Evolutionary conservation across 2,797 vertebrate genomes (phyloP).

Genomic region (Mormyrus proboscirostris): DNA sequence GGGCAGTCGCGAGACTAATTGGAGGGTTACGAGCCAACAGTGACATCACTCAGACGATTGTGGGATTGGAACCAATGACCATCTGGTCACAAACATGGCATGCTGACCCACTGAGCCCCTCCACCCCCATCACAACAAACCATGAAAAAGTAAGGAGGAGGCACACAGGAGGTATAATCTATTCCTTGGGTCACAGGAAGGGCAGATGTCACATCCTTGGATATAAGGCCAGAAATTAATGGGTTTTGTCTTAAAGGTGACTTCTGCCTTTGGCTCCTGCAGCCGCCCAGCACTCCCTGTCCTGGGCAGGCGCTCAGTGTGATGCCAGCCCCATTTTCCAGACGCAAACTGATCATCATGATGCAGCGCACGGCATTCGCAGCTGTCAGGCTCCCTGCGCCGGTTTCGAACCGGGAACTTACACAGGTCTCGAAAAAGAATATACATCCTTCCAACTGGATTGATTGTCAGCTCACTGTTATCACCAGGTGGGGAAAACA

Average conservation of each 20-base stretch:
- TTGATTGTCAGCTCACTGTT: not conserved
- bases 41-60: not conserved
- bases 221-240: not conserved
- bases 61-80: not conserved
- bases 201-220: not conserved
- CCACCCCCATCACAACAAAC: not conserved
- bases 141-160: not conserved
- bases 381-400: not conserved
- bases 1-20: not conserved
- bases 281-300: not conserved
- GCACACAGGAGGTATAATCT: not conserved
- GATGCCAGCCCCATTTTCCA: not conserved
- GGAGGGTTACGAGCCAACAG: not conserved
- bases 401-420: not conserved
- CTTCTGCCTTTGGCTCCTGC: not conserved
- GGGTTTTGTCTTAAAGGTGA: not conserved
- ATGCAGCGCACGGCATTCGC: not conserved
- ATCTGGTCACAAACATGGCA: not conserved
- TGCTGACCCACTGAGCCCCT: not conserved
- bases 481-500: not conserved
- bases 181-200: not conserved
- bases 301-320: not conserved
- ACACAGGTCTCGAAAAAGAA: not conserved
- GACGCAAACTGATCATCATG: not conserved
- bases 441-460: not conserved